Percentiles rank a stretch among this genome's conserved stretches.
phyloP scores from a whole-genome alignment of 2,888 invertebrate species.

The Nephrocerus scutellatus region DNA sequence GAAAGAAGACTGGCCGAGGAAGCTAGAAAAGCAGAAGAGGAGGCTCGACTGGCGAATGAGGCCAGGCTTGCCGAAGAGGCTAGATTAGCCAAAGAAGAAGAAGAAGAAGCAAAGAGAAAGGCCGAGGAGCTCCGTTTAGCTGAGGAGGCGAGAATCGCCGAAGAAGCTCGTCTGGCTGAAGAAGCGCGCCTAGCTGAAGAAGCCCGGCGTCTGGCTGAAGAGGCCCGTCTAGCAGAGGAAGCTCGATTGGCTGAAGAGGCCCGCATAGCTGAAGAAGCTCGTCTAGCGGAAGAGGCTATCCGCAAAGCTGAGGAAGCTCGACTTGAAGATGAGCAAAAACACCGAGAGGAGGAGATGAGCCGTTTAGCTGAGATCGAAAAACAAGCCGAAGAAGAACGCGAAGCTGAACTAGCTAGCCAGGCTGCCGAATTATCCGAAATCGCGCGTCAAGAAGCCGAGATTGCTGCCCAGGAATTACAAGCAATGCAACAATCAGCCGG shows the following conservation, averaged over 20 bases:
- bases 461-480: conserved; percentile 55
- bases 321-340: conserved; percentile 48
- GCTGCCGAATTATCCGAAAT: conserved; percentile 64
- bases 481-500: conserved; percentile 34
- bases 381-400: conserved; percentile 51
- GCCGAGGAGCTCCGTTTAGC: too few relatives aligned
- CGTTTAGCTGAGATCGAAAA: conserved; percentile 52
- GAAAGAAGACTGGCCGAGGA: conserved; percentile 48
- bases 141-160: conserved; percentile 43
- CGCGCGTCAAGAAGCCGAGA: conserved; percentile 57
- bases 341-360: conserved; percentile 51
- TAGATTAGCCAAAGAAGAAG: conserved; percentile 47
- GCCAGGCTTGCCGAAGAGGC: conserved; percentile 47
- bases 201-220: conserved; percentile 30
- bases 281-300: conserved; percentile 46
- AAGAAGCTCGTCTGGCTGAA: conserved; percentile 29
- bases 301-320: conserved; percentile 49
- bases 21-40: conserved; percentile 47
- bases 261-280: conserved; percentile 45
- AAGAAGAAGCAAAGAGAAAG: conserved; percentile 12
- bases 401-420: conserved; percentile 63
- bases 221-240: conserved; percentile 36
- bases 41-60: conserved; percentile 44
- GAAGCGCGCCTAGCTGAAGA: conserved; percentile 44
- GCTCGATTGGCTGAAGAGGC: conserved; percentile 47